These are phyloP conservation scores for Acheta domesticus DNA, from an alignment of 2,888 invertebrate genomes.

Conservation along the genomic window DNA sequence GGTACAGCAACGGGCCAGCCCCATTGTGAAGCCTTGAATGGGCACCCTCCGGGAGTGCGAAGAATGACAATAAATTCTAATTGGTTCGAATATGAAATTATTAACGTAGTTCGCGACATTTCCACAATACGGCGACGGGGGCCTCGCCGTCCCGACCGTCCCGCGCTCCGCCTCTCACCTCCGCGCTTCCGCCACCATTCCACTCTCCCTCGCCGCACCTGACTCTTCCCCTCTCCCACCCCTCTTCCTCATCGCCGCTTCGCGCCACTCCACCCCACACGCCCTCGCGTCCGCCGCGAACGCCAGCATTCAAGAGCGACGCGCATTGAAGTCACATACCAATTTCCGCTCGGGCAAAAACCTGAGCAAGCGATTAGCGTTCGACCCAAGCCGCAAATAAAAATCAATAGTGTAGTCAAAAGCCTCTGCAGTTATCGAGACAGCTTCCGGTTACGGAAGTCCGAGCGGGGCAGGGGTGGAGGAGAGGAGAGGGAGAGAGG, in stretches of 20 bases:
- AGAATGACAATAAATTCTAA: constrained; percentile 9
- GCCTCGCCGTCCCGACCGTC: neutral
- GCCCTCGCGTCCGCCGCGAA: neutral
- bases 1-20: neutral
- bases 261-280: neutral
- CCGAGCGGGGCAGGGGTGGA: neutral
- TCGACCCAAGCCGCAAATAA: neutral
- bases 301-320: neutral
- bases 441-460: neutral
- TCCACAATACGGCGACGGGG: neutral
- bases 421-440: neutral
- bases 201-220: neutral
- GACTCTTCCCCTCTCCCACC: neutral
- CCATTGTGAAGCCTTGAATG: neutral
- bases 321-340: constrained; percentile 6
- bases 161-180: neutral
- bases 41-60: neutral
- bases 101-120: constrained; percentile 18
- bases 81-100: constrained; percentile 18
- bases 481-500: neutral
- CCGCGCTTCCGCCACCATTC: neutral
- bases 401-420: neutral
- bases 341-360: neutral
- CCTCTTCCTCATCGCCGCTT: neutral
- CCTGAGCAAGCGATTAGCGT: constrained; percentile 4